Evolutionary conservation across 92 coral and sea anemone genomes (phyloP), one percentile per base, ranked within the genome.

Genomic region (Palythoa heliodiscus): DNA sequence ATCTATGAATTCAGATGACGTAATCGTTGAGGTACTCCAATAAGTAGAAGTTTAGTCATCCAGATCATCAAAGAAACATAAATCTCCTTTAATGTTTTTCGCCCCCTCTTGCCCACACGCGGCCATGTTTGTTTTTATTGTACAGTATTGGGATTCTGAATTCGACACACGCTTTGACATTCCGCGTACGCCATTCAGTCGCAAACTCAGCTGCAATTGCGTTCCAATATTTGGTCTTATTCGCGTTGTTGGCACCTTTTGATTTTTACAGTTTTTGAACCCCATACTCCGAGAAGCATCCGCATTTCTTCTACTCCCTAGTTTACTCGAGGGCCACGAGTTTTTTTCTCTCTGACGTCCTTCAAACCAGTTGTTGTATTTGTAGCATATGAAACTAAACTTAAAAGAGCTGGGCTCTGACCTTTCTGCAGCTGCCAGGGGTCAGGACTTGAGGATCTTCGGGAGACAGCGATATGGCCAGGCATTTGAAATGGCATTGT

Each of bases 51-150:
- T n/a, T n/a, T n/a, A n/a, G n/a, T 88, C 88, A 40, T 84, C 85
- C 55, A 84, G 64, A 60, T 83, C 78, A 9, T 77, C 75, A 75
- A 83, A 88, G 52, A 54, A 84, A 5, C 25, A 20, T 52, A 86
- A 89, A 60, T 60, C 73, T 17, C 73, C n/a, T 52, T 75, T 83
- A 52, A 83, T 75, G 37, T 76, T 76, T 71, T 83, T 76, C 6
- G 91, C 66, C 2, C 87, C 88, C 71, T 83, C 83, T 66, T 84
- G 88, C 40, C 78, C 88, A 2, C 86, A 71, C 75, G 88, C 74
- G 11, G 87, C 86, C 88, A 85, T 85, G 55, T 78, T 89, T 10
- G 88, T 85, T 77, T 55, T 76, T 22, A 89, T 74, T 14, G 66
- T 77, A 35, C 82, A 40, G 86, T 69, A 78, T 54, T 78, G 82